phyloP scores from a whole-genome alignment of 2,797 vertebrate species.

The Mus caroli region DNA sequence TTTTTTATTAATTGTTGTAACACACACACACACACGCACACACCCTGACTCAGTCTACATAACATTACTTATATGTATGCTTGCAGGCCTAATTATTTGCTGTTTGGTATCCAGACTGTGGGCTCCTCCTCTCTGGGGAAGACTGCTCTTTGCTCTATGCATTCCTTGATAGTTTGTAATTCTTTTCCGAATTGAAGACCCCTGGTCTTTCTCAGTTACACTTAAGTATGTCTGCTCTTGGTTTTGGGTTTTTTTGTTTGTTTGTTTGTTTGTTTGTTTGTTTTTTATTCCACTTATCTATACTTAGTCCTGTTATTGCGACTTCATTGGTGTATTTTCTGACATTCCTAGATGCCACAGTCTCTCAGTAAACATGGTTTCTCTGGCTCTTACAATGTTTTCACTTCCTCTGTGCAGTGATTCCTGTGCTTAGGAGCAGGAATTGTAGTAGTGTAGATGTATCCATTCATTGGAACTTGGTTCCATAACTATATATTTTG shows the following conservation, averaged over 20 bases:
- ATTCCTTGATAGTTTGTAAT: background rate
- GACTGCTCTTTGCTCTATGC: background rate
- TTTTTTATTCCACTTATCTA: background rate
- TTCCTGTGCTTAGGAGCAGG: background rate
- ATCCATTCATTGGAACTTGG: no score
- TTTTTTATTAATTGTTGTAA: background rate
- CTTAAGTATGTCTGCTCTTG: background rate
- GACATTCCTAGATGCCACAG: background rate
- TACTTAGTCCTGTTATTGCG: no score
- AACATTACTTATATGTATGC: background rate
- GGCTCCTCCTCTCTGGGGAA: background rate
- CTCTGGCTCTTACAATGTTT: background rate
- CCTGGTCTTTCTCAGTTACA: background rate
- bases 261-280: background rate
- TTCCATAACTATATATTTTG: background rate
- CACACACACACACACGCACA: background rate
- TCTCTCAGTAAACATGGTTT: background rate
- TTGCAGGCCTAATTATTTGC: background rate
- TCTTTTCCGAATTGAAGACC: background rate
- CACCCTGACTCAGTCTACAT: background rate
- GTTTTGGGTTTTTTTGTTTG: no score
- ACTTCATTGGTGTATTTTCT: background rate
- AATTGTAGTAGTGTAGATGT: background rate
- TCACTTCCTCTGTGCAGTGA: background rate
- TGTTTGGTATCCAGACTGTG: background rate